Percentiles rank a stretch among this genome's conserved stretches.
Evolutionary conservation across 2,113 vertebrate genomes (phyloP).

Genomic region (Mellivora capensis): DNA sequence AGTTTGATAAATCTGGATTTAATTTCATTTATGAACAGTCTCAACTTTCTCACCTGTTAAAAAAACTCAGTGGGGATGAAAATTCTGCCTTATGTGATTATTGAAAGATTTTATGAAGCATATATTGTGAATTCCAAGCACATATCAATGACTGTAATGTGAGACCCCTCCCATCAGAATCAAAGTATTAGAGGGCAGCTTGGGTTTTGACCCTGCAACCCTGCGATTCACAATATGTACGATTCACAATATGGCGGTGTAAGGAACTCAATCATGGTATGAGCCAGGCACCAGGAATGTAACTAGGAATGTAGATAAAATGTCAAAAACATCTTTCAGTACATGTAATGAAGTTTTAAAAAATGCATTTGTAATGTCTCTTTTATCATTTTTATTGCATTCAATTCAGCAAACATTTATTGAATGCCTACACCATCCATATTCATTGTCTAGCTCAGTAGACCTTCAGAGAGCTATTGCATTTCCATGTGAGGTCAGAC

Average conservation of each 20-base stretch:
- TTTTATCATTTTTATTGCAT: slow-evolving; percentile 65
- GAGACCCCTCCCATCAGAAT: neutral
- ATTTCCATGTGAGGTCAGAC: slow-evolving; percentile 44
- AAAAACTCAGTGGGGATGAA: slow-evolving; percentile 36
- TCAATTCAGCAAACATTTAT: slow-evolving; percentile 64
- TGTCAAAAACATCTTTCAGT: slow-evolving; percentile 43
- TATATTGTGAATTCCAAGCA: neutral
- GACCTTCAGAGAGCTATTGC: slow-evolving; percentile 33
- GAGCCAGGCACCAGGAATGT: neutral
- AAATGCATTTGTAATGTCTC: slow-evolving; percentile 48
- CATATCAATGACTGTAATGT: neutral
- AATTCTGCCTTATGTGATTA: neutral
- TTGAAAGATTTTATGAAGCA: slow-evolving; percentile 21
- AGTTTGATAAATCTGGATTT: slow-evolving; percentile 14
- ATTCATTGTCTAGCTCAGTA: slow-evolving; percentile 41
- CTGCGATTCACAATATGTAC: neutral
- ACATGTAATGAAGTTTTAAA: slow-evolving; percentile 56
- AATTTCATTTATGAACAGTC: neutral
- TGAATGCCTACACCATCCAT: slow-evolving; percentile 37
- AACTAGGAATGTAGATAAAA: slow-evolving; percentile 32
- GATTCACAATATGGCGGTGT: neutral
- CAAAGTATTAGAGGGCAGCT: neutral
- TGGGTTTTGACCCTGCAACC: neutral
- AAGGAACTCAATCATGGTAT: neutral
- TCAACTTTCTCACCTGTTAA: slow-evolving; percentile 38